Evolutionary conservation across 1,140 invertebrate species (phyloP).

Genomic region (Asobara japonica): DNA sequence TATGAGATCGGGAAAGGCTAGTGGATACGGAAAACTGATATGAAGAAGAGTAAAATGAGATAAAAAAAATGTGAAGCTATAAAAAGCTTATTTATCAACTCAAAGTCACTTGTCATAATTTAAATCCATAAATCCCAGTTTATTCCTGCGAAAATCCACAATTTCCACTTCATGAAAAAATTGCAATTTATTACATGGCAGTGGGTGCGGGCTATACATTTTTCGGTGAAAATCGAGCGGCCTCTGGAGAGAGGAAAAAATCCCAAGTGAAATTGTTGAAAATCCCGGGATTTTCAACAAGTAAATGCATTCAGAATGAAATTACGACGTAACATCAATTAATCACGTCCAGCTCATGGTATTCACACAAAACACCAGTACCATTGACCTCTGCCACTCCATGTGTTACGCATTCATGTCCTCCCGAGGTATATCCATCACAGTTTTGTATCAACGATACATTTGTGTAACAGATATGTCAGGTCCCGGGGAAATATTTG

Average conservation of each 20-base stretch:
- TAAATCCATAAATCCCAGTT: background rate
- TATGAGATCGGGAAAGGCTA: too few relatives aligned
- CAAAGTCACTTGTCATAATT: background rate
- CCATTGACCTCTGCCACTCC: constrained; percentile 5
- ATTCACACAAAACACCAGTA: constrained; percentile 6
- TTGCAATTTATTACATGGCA: background rate
- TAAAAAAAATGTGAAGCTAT: too few relatives aligned
- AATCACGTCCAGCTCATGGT: constrained; percentile 28
- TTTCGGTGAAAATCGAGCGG: too few relatives aligned
- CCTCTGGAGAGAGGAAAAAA: background rate
- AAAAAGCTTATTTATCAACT: too few relatives aligned
- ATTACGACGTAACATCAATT: constrained; percentile 28
- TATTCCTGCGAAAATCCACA: background rate
- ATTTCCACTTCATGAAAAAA: background rate
- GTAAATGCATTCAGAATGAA: constrained; percentile 6
- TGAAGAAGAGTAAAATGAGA: too few relatives aligned
- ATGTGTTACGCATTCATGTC: background rate
- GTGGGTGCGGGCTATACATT: background rate
- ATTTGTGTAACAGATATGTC: background rate
- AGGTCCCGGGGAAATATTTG: too few relatives aligned
- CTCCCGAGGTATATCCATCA: background rate
- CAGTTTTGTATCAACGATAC: background rate
- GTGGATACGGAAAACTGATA: too few relatives aligned
- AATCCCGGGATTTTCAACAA: background rate
- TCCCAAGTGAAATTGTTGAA: background rate